Base-by-base conservation (phyloP, 2,888 invertebrate genomes). In the Lysandra coridon region DNA sequence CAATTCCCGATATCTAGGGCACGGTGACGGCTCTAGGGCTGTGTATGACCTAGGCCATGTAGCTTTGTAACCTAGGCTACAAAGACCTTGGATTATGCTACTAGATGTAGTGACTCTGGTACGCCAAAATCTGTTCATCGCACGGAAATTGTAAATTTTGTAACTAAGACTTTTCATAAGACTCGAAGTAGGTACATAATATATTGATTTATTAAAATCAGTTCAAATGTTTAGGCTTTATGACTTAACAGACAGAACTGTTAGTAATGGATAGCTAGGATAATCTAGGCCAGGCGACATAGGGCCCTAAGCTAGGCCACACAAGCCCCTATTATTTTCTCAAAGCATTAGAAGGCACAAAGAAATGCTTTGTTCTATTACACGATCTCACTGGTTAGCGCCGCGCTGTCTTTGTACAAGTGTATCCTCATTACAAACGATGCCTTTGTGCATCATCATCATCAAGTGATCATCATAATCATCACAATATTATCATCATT, bases 311-410 rank as follows among this genome's bases (percentile, higher is more conserved):
- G 75, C 44, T 23, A 44, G 49, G 44, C 23, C 30, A 4, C 14
- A 30, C 49, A 53, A 0, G 49, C 76, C 30, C 37, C 23, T 14
- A 10, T 14, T 76, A 17, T 76, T 57, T 57, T 76, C 75, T 75
- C 75, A 53, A 76, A 76, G 76, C 53, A 76, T 30, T 57, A 76
- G 49, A 53, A 75, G 76, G 53, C 76, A 57, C 76, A 76, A 33
- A 76, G 76, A 76, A 76, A 75, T 14, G 76, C 76, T 76, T 76
- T 76, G 76, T 76, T 33, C 53, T 76, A 53, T 75, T 75, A 75
- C 49, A 30, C 53, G 17, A 76, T 23, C 53, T 30, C 14, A 33
- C 76, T 76, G 23, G n/a, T 40, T 49, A 23, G 30, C 75, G n/a
- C 75, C 69, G 14, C 64, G 64, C 69, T 23, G 37, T 69, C 69